Percentiles rank a stretch among this genome's conserved stretches.
Conservation (phyloP, 2,797 vertebrate species). For the Sardinella longiceps region DNA sequence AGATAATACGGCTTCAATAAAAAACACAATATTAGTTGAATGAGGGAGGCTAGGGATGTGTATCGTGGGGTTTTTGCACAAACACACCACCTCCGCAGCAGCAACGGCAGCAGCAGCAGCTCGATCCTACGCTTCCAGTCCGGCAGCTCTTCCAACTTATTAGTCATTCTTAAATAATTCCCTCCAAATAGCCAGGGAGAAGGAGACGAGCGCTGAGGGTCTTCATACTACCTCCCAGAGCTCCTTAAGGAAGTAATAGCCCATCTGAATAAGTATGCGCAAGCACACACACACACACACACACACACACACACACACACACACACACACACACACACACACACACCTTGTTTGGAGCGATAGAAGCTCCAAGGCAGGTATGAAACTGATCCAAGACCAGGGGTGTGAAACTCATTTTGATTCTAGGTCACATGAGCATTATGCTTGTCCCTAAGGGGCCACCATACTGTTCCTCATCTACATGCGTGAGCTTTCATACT, state of each 20-base stretch:
- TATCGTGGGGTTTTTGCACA: neutral
- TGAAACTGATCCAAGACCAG: too few species aligned
- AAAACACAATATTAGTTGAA: neutral
- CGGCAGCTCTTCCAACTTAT: neutral
- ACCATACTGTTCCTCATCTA: too few species aligned
- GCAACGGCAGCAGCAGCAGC: neutral
- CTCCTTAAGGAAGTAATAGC: constrained; percentile 1
- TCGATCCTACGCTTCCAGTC: neutral
- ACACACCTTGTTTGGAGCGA: neutral
- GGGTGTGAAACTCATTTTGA: too few species aligned
- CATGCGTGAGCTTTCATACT: too few species aligned
- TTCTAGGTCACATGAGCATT: too few species aligned
- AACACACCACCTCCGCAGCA: neutral
- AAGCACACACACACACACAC: neutral
- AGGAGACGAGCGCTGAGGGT: neutral
- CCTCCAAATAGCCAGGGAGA: constrained; percentile 8
- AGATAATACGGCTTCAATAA: neutral
- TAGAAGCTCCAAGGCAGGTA: neutral
- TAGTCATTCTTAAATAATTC: constrained; percentile 14
- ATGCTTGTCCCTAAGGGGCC: too few species aligned
- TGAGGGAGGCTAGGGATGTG: neutral
- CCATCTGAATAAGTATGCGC: neutral
- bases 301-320: neutral
- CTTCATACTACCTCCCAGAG: neutral
- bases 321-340: neutral